A percentile compares a stretch with the other conserved stretches of the same genome.
phyloP scores from a whole-genome alignment of 2,113 vertebrate species.

The Dromaius novaehollandiae region DNA sequence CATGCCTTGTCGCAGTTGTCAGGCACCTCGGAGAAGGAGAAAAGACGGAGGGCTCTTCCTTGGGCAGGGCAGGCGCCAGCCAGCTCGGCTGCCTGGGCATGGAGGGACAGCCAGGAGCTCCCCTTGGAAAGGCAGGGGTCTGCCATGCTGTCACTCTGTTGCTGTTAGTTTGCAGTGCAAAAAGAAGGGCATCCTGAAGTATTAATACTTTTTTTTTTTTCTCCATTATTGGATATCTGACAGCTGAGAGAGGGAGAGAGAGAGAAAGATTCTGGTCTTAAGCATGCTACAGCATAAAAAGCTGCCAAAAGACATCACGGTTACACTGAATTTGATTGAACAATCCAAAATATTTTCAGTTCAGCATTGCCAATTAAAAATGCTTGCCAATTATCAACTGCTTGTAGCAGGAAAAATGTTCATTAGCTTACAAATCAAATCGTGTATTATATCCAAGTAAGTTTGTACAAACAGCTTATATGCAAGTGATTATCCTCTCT shows the following conservation, averaged over 20 bases:
- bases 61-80: not conserved
- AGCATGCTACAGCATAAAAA: conserved; percentile 19
- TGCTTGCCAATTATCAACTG: conserved; percentile 65
- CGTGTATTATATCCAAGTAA: conserved; percentile 3
- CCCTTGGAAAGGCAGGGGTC: not conserved
- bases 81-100: not conserved
- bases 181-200: not conserved
- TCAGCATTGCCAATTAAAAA: conserved; percentile 64
- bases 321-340: conserved; percentile 61
- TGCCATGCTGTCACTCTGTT: not conserved
- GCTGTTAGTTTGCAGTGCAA: not conserved
- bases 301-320: conserved; percentile 68
- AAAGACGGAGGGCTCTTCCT: not conserved
- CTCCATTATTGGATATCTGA: not conserved
- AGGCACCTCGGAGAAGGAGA: not conserved
- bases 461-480: not conserved
- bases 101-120: not conserved
- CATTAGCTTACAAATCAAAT: conserved; percentile 44
- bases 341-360: conserved; percentile 69
- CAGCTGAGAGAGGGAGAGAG: not conserved
- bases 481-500: not conserved
- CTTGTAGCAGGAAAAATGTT: conserved; percentile 35
- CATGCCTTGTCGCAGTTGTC: not conserved
- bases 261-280: conserved; percentile 5
- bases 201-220: not conserved